Conservation (phyloP, 2,888 invertebrate species). For the Diadegma fenestrale region DNA sequence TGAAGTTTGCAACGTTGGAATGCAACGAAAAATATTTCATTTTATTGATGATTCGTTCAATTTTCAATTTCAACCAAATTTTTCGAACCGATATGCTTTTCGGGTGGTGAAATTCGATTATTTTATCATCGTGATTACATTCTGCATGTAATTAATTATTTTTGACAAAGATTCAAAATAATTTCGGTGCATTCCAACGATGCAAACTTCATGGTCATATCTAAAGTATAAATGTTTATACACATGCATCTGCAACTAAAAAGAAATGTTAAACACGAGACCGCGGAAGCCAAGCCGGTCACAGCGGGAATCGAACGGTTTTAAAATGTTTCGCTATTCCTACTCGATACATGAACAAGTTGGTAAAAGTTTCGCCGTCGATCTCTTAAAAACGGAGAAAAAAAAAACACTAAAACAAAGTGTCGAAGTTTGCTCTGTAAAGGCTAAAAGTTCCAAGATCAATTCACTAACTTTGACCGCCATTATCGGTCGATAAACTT, state of each 20-base stretch:
- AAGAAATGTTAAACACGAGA: not conserved
- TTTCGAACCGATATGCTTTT: no score
- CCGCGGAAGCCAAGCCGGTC: slow-evolving; percentile 10
- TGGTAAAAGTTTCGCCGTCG: not conserved
- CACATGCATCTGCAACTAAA: not conserved
- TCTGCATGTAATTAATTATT: no score
- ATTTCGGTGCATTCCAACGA: no score
- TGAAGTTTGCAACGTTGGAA: no score
- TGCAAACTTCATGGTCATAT: no score
- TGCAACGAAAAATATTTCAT: no score
- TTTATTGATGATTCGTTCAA: no score
- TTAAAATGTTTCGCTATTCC: slow-evolving; percentile 13
- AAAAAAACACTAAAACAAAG: not conserved
- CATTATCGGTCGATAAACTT: slow-evolving; percentile 3
- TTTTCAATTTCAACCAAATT: no score
- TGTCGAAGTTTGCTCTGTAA: slow-evolving; percentile 10
- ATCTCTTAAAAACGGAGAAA: no score
- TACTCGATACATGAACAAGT: slow-evolving; percentile 1
- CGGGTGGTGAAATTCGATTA: no score
- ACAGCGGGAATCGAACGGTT: slow-evolving; percentile 12
- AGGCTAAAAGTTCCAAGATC: slow-evolving; percentile 31
- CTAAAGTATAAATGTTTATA: not conserved
- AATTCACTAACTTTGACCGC: not conserved
- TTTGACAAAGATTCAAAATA: no score
- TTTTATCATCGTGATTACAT: no score